Percentiles rank a stretch among this genome's conserved stretches.
phyloP scores from a whole-genome alignment of 1,140 invertebrate genomes.

The Eriocheir sinensis region DNA sequence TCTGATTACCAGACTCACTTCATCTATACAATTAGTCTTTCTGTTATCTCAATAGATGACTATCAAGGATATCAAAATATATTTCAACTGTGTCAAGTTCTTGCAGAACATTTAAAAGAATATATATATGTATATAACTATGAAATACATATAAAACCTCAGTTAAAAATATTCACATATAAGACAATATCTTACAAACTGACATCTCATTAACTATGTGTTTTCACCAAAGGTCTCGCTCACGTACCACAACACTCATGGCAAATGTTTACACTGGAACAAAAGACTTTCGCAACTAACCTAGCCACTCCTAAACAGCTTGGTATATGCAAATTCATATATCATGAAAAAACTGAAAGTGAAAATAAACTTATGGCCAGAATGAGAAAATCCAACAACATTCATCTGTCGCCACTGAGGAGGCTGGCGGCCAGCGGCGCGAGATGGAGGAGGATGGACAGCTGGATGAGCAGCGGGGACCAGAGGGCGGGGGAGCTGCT shows the following conservation, averaged over 20 bases:
- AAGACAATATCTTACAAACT: slow-evolving; percentile 62
- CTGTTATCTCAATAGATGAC: slow-evolving; percentile 55
- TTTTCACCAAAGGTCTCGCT: slow-evolving; percentile 30
- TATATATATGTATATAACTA: slow-evolving; percentile 63
- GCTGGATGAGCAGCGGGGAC: not conserved
- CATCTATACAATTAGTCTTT: not conserved
- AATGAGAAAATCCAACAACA: not conserved
- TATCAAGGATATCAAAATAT: slow-evolving; percentile 71
- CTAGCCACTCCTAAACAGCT: slow-evolving; percentile 3
- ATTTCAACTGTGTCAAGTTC: slow-evolving; percentile 58
- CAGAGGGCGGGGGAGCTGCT: not conserved
- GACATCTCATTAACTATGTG: slow-evolving; percentile 45
- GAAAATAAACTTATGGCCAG: not conserved
- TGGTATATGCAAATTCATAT: not conserved
- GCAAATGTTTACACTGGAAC: not conserved
- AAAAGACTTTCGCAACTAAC: slow-evolving; percentile 1
- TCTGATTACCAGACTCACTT: slow-evolving; percentile 8
- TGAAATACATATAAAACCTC: slow-evolving; percentile 63
- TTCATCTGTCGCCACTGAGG: slow-evolving; percentile 39
- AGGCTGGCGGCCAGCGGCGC: not conserved
- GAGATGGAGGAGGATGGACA: not conserved
- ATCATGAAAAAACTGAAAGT: not conserved
- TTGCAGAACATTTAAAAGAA: slow-evolving; percentile 75
- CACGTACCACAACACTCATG: slow-evolving; percentile 24
- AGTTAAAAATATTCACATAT: slow-evolving; percentile 40